A percentile compares a stretch with the other conserved stretches of the same genome.
Conservation (phyloP, 2,888 invertebrate species). For the Volucella bombylans region DNA sequence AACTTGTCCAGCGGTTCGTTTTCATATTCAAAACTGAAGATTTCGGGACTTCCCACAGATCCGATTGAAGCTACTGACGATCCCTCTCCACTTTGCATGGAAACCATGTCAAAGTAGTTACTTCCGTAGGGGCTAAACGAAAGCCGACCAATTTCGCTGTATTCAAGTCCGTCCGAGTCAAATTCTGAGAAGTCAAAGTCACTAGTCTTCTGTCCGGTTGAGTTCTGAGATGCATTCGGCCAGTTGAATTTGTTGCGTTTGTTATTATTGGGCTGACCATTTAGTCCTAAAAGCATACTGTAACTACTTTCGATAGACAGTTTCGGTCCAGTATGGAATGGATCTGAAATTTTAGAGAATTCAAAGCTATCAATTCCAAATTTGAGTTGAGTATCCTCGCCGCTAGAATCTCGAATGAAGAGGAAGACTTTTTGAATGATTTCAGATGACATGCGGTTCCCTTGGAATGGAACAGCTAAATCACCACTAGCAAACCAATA, state of each 20-base stretch:
- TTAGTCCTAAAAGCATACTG: constrained; percentile 79
- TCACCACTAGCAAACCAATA: constrained; percentile 81
- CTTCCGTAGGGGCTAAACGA: constrained; percentile 77
- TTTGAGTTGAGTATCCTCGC: constrained; percentile 65
- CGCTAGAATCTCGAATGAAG: constrained; percentile 75
- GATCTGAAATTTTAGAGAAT: constrained; percentile 78
- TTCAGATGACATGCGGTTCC: constrained; percentile 76
- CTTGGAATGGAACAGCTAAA: constrained; percentile 79
- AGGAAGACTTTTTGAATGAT: constrained; percentile 78
- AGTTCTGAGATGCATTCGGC: constrained; percentile 75
- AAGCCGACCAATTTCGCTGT: constrained; percentile 75
- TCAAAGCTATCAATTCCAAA: constrained; percentile 80
- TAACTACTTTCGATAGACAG: constrained; percentile 79
- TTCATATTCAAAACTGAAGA: constrained; percentile 77
- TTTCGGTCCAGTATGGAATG: constrained; percentile 1
- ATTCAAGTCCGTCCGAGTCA: constrained; percentile 74
- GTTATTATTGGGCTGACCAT: constrained; percentile 77
- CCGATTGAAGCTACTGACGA: constrained; percentile 45
- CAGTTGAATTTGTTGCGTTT: constrained; percentile 77
- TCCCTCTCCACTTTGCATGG: constrained; percentile 57
- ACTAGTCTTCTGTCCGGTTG: constrained; percentile 77
- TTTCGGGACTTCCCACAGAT: constrained; percentile 74
- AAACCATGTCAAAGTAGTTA: constrained; percentile 69
- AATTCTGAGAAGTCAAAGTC: constrained; percentile 79
- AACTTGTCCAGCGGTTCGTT: constrained; percentile 79